Evolutionary conservation across 2,113 vertebrate genomes (phyloP).

Genomic region (Mixornis gularis): DNA sequence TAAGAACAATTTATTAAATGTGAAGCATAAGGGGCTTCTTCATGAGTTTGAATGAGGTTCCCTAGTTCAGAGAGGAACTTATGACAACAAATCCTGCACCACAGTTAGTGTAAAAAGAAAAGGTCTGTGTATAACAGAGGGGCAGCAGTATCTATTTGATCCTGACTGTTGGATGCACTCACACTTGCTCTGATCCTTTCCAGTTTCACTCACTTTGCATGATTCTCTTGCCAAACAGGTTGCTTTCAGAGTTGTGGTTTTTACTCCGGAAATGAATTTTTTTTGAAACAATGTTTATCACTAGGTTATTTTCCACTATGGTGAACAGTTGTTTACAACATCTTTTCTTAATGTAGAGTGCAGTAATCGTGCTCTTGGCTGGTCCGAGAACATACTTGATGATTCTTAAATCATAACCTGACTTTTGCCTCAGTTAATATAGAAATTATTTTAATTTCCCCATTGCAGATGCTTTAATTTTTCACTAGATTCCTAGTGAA

Average conservation of each 20-base stretch:
- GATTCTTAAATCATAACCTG: constrained; percentile 5
- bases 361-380: constrained; percentile 14
- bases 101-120: not conserved
- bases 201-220: constrained; percentile 6
- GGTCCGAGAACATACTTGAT: not conserved
- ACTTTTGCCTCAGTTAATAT: not conserved
- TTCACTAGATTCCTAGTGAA: not conserved
- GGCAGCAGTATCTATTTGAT: not conserved
- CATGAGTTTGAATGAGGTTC: not conserved
- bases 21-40: not conserved
- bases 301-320: constrained; percentile 11
- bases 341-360: constrained; percentile 1
- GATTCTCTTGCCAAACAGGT: not conserved
- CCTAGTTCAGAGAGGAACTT: not conserved
- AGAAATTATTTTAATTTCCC: not conserved
- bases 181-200: constrained; percentile 1
- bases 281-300: constrained; percentile 4
- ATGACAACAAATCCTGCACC: not conserved
- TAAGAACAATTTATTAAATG: not conserved
- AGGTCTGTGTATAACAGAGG: not conserved
- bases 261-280: constrained; percentile 15
- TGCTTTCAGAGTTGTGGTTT: constrained; percentile 18
- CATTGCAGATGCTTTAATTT: not conserved
- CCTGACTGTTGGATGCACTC: not conserved
- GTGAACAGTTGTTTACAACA: constrained; percentile 3